phyloP scores from a whole-genome alignment of 2,797 vertebrate species.

The Sebastes iracundus region DNA sequence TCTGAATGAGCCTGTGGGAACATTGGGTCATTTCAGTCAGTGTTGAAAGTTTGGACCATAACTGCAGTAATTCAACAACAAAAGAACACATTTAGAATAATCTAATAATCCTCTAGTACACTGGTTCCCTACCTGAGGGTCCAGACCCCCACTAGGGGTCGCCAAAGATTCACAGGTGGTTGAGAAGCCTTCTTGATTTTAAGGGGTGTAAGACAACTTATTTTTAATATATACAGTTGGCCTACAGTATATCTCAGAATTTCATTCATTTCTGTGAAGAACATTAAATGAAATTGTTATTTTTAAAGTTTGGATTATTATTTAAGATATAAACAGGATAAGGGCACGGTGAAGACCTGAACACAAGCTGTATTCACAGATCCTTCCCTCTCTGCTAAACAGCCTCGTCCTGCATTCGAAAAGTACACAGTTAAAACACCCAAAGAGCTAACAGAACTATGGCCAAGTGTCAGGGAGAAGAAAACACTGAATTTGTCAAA shows the following conservation, averaged over 20 bases:
- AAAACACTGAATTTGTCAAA: too few species aligned
- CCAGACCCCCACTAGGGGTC: too few species aligned
- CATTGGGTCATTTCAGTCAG: neutral
- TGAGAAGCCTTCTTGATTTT: neutral
- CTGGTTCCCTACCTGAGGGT: neutral
- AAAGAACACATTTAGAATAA: constrained; percentile 20
- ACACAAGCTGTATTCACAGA: too few species aligned
- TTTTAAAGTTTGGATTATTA: neutral
- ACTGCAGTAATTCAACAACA: neutral
- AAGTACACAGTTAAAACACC: too few species aligned
- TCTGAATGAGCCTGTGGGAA: constrained; percentile 23
- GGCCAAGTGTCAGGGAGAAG: too few species aligned
- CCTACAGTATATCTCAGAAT: neutral
- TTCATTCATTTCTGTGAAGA: neutral
- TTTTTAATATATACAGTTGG: too few species aligned
- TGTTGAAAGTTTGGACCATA: neutral
- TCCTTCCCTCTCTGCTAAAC: too few species aligned
- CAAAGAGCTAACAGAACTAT: too few species aligned
- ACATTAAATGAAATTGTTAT: neutral
- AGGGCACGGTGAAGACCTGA: too few species aligned
- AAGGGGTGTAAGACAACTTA: neutral
- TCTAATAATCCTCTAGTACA: constrained; percentile 15
- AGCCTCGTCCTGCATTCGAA: too few species aligned
- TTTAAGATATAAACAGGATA: neutral
- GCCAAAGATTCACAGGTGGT: too few species aligned